These are phyloP conservation scores for Mystacornis crossleyi DNA, from an alignment of 2,113 vertebrate species.

Conservation along the genomic window DNA sequence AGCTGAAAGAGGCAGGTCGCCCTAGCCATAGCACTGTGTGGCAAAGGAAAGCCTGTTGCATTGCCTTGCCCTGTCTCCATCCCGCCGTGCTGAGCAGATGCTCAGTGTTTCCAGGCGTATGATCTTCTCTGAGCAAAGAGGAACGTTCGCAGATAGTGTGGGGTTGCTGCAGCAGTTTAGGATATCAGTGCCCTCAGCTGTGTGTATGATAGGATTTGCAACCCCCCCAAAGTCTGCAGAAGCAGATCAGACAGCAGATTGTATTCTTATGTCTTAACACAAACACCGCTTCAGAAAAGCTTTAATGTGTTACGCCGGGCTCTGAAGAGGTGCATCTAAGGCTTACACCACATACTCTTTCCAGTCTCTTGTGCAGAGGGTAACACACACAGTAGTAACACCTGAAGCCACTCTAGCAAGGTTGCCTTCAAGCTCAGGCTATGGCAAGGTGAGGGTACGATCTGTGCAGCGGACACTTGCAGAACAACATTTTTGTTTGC, in stretches of 20 bases:
- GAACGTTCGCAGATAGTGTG: accelerated
- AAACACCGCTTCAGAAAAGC: neutral
- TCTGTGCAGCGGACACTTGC: accelerated
- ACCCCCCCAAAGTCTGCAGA: neutral
- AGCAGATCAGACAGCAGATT: neutral
- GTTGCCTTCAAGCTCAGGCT: neutral
- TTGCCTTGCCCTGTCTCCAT: neutral
- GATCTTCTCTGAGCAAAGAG: neutral
- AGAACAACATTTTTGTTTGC: neutral
- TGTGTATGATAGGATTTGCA: neutral
- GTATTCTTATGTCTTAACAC: neutral
- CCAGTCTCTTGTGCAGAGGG: neutral
- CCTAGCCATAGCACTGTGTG: neutral
- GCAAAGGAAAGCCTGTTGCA: neutral
- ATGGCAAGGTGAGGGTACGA: accelerated
- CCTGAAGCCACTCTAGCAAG: neutral
- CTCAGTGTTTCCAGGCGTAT: neutral
- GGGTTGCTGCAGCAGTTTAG: neutral
- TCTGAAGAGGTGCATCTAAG: neutral
- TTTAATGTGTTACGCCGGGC: neutral
- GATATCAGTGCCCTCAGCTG: neutral
- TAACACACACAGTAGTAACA: neutral
- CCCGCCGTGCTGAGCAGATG: neutral
- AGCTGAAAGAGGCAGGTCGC: neutral
- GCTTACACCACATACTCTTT: neutral